These are phyloP conservation scores for Nibea coibor DNA, from an alignment of 2,113 vertebrate genomes.

Conservation along the genomic window DNA sequence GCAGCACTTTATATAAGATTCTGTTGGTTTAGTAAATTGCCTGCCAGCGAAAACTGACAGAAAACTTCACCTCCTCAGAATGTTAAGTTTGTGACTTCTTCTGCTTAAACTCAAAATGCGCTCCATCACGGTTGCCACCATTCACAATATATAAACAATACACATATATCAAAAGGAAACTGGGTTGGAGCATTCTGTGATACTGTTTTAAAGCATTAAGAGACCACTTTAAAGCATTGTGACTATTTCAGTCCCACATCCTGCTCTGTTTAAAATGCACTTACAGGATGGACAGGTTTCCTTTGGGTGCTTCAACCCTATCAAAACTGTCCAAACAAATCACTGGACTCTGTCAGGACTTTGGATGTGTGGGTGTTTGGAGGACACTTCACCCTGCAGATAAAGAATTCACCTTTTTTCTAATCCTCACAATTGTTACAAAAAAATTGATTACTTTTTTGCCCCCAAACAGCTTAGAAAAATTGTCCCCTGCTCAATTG, in stretches of 20 bases:
- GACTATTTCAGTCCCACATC: neutral
- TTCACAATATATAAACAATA: neutral
- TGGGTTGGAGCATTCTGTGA: neutral
- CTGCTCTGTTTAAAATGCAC: neutral
- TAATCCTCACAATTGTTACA: too few species aligned
- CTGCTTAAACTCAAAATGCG: neutral
- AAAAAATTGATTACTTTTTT: too few species aligned
- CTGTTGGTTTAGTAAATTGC: slow-evolving; percentile 36
- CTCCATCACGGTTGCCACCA: neutral
- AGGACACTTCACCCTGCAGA: too few species aligned
- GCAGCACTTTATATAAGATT: slow-evolving; percentile 16
- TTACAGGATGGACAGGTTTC: neutral
- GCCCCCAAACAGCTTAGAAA: too few species aligned
- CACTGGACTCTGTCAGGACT: too few species aligned
- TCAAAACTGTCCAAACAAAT: too few species aligned
- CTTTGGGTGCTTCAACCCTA: too few species aligned
- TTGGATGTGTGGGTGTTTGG: too few species aligned
- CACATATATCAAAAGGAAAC: neutral
- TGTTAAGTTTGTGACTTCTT: slow-evolving; percentile 16
- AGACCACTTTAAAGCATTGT: neutral
- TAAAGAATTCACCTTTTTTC: too few species aligned
- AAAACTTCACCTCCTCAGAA: slow-evolving; percentile 8
- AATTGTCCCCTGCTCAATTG: too few species aligned
- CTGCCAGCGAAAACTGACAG: slow-evolving; percentile 7
- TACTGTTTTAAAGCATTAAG: neutral